Base-by-base conservation (phyloP, 2,113 vertebrate species). In the Pelusios castaneus region DNA sequence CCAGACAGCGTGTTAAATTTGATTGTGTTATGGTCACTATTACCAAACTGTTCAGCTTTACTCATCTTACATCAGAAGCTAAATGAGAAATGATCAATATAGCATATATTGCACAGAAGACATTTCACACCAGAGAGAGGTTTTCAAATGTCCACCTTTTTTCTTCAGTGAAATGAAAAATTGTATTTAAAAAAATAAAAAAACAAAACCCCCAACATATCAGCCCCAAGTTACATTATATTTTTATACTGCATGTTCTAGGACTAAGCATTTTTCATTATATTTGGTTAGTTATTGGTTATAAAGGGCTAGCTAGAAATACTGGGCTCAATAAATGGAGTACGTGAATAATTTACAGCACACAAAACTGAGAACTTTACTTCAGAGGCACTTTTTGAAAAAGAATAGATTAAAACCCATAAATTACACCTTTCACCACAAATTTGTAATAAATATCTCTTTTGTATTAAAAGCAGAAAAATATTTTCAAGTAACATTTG, bases 321-420 rank as follows among this genome's bases (percentile, higher is more conserved):
- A 94, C 87, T 83, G 88, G 92, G 76, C 87, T 93, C 88, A 95
- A 96, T 95, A 96, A 97, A 91, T 95, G 93, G 93, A 95, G 94
- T 97, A 93, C 82, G 54, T 47, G 81, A 54, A 92, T 95, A 96
- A 95, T 92, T 97, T 94, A 95, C 83, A 95, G 82, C 56, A 92
- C 51, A 84, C 76, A 94, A 90, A 91, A 92, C 92, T 94, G 51
- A 89, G 91, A 58, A 95, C 83, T 91, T 90, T 88, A 96, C 93
- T 95, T 97, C 95, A 95, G 95, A 97, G 94, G 84, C 82, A 8
- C 84, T 94, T 73, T 93, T 29, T 49, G 84, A 89, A 94, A 94
- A 6, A 93, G 76, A 95, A 95, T 80, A 63, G 77, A 91, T 95
- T 91, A 94, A 89, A 96, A 93, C 91, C 73, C 87, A 95, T 85